Base-by-base conservation (phyloP, 2,888 invertebrate genomes). In the Drosophila diplacantha region DNA sequence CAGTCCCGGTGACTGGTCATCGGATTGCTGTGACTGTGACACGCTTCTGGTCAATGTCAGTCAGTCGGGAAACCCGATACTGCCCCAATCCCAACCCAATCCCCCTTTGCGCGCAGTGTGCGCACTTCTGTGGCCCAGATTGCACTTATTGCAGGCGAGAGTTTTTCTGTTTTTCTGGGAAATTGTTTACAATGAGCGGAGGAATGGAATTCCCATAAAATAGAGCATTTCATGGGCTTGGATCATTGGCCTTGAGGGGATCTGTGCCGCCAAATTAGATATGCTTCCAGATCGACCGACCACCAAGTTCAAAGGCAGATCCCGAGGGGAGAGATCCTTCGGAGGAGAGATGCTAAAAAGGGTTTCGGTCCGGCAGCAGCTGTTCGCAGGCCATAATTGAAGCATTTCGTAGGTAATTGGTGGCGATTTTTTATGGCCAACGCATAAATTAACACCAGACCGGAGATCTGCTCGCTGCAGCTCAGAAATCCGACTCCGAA, bases 371-470 rank as follows among this genome's bases (percentile, higher is more conserved):
- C 55, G 37, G 34, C 72, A 72, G 79, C 77, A 79, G 78, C 82
- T 79, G 78, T 80, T 82, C 66, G 82, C 75, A 69, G 72, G 46
- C 75, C 76, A 81, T 83, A 81, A 81, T 81, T 81, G 81, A 83
- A 73, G 82, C 72, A 81, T 81, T 75, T 79, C 74, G 41, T 62
- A 31, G 71, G 83, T 81, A 81, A 81, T 81, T 83, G 81, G 77
- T 69, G 74, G 72, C 64, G 82, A 75, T 80, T 82, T 80, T 71
- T 72, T 74, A 73, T 74, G 73, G 63, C 54, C 67, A 72, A 82
- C 75, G 79, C 81, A 80, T 83, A 81, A 81, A 81, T 82, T 82
- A 82, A 77, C 81, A 82, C 84, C 81, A 82, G 71, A 69, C 51
- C 29, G 44, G 44, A 46, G 44, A 46, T 46, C 31, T 31, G 26